These are phyloP conservation scores for Crypturellus tataupa DNA, from an alignment of 2,797 vertebrate genomes.

Conservation along the genomic window DNA sequence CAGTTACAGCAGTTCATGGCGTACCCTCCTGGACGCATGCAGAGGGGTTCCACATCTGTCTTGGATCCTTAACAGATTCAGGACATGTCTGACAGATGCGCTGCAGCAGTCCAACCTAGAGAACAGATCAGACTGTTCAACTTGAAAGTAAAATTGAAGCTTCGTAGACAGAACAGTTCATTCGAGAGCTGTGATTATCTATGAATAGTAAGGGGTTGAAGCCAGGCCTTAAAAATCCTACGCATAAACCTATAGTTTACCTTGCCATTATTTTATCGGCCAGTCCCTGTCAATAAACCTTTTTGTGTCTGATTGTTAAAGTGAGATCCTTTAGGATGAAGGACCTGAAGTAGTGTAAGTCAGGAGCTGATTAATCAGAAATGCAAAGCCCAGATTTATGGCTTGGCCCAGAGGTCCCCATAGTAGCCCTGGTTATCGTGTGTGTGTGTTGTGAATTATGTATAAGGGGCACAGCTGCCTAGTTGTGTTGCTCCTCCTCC, in stretches of 20 bases:
- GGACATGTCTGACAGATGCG: not conserved
- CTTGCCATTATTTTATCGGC: not conserved
- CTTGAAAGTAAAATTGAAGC: not conserved
- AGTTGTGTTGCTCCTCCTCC: not conserved
- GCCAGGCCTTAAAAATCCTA: not conserved
- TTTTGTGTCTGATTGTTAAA: not conserved
- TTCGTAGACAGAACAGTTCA: not conserved
- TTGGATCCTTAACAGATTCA: not conserved
- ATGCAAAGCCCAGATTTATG: not conserved
- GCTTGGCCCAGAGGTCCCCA: not conserved
- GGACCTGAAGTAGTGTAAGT: not conserved
- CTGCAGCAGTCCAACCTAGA: not conserved
- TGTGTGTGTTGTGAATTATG: not conserved
- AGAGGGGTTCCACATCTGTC: not conserved
- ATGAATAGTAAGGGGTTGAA: not conserved
- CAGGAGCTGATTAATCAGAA: not conserved
- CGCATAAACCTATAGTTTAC: not conserved
- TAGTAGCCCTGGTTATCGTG: not conserved
- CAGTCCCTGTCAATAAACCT: not conserved
- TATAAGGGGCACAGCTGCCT: not conserved
- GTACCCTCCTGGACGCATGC: fast-evolving
- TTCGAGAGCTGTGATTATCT: not conserved
- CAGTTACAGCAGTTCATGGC: not conserved
- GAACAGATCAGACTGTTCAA: not conserved
- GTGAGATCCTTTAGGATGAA: not conserved